Conservation (phyloP, 2,888 invertebrate species). For the Parapristionchus giblindavisi region DNA sequence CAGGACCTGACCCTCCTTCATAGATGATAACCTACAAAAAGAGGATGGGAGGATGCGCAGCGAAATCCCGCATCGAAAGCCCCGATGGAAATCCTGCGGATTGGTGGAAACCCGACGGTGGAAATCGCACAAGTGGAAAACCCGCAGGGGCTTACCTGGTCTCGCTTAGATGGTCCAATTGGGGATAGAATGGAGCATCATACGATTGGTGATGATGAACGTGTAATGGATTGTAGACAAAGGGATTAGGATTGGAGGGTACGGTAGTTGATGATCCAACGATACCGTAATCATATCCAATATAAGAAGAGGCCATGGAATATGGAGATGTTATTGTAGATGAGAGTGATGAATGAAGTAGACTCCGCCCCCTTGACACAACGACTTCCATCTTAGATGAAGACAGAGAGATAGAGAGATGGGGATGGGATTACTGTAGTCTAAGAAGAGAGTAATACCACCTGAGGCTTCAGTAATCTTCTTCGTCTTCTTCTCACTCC, state of each 20-base stretch:
- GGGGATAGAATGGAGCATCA: slow-evolving; percentile 30
- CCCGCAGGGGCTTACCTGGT: slow-evolving; percentile 31
- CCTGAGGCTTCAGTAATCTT: not conserved
- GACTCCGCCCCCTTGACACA: not conserved
- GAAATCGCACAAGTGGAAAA: not conserved
- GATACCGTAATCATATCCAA: slow-evolving; percentile 16
- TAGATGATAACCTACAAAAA: not conserved
- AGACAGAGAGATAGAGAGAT: too few species aligned
- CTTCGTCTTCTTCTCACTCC: too few species aligned
- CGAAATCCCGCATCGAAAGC: not conserved
- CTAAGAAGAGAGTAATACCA: not conserved
- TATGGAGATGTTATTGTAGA: not conserved
- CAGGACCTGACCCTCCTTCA: too few species aligned
- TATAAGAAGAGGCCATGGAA: slow-evolving; percentile 22
- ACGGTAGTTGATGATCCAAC: not conserved
- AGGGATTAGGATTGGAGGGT: slow-evolving; percentile 16
- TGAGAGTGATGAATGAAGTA: not conserved
- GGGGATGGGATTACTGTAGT: not conserved
- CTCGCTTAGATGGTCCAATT: slow-evolving; percentile 13
- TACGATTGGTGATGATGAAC: too few species aligned
- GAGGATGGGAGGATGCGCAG: not conserved
- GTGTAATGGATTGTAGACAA: slow-evolving; percentile 3
- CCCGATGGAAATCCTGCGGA: not conserved
- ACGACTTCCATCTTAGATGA: too few species aligned
- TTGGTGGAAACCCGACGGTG: not conserved